These are phyloP conservation scores for Notodonta dromedarius DNA, from an alignment of 2,888 invertebrate genomes.

Conservation along the genomic window DNA sequence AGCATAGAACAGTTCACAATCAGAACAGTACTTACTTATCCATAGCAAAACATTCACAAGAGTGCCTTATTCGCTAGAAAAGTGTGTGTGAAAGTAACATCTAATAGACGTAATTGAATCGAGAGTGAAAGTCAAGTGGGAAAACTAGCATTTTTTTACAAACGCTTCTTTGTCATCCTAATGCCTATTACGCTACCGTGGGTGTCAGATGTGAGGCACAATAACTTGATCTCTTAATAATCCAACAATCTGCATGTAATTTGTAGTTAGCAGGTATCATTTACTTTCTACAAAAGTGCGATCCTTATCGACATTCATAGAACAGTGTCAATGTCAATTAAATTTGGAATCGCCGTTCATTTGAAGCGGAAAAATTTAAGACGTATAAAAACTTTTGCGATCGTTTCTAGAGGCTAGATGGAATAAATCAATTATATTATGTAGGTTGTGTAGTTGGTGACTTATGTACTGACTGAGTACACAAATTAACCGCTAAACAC, in stretches of 20 bases:
- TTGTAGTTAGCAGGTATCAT: slow-evolving; percentile 5
- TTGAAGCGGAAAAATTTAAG: neutral
- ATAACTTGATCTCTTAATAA: slow-evolving; percentile 14
- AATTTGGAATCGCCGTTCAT: neutral
- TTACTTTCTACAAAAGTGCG: slow-evolving; percentile 8
- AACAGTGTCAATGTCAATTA: neutral
- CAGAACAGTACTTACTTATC: neutral
- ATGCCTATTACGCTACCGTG: slow-evolving; percentile 32
- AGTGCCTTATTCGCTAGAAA: slow-evolving; percentile 35
- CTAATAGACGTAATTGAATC: slow-evolving; percentile 61
- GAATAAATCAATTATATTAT: too few species aligned
- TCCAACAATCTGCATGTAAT: neutral
- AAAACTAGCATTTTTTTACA: slow-evolving; percentile 47
- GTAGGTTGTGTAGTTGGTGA: too few species aligned
- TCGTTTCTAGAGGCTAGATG: neutral
- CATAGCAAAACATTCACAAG: slow-evolving; percentile 14
- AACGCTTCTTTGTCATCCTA: slow-evolving; percentile 47
- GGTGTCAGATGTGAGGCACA: slow-evolving; percentile 15
- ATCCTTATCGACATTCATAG: neutral
- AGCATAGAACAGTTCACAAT: too few species aligned
- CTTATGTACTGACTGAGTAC: too few species aligned
- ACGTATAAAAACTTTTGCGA: neutral
- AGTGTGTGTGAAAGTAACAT: slow-evolving; percentile 66
- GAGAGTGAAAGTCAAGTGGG: slow-evolving; percentile 69
- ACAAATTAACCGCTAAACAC: too few species aligned